Evolutionary conservation across 2,113 vertebrate genomes (phyloP), one percentile per base, ranked within the genome.

Genomic region (Corythaixoides concolor): DNA sequence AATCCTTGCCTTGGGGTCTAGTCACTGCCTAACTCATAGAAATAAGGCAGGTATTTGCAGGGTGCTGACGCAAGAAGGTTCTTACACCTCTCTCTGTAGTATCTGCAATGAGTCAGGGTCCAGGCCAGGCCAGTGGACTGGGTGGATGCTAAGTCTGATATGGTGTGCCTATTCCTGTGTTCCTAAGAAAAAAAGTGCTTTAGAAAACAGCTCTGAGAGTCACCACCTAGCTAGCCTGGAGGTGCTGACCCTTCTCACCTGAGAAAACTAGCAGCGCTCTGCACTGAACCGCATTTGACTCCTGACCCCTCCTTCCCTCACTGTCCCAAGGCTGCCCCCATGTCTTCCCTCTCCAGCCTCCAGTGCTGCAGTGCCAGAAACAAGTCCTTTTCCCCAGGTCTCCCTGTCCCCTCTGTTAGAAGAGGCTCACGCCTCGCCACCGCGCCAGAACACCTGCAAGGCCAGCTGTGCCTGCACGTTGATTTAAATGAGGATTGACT

Each of bases 381-480:
- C 9, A 49, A 7, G 4, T 18, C 11, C 27, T 60, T 59, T 28
- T 11, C 12, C 32, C 47, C 56, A 59, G 47, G 20, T 8, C 6
- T 55, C 17, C 15, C 15, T 11, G 9, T 2, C 5, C 2, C 3
- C 16, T 26, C 41, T 22, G 9, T 23, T 53, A 5, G 2, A n/a
- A 12, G 8, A 0, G 1, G 12, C 15, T 77, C 52, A 3, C 6
- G 18, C 19, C 50, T 63, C 53, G 18, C 8, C 12, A 2, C 32
- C 13, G 45, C 62, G 28, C 16, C 37, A 56, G 73, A 12, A 80
- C 37, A 81, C 19, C 15, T 0, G 0, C 4, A 3, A 35, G 30
- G 30, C 16, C 39, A 23, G 3, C 41, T 93, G 67, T 0, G 0
- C 37, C 67, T n/a, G 56, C 56, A 19, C 6, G 1, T 4, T 11